Evolutionary conservation across 2,113 vertebrate genomes (phyloP).

Genomic region (Myiagra hebetior): DNA sequence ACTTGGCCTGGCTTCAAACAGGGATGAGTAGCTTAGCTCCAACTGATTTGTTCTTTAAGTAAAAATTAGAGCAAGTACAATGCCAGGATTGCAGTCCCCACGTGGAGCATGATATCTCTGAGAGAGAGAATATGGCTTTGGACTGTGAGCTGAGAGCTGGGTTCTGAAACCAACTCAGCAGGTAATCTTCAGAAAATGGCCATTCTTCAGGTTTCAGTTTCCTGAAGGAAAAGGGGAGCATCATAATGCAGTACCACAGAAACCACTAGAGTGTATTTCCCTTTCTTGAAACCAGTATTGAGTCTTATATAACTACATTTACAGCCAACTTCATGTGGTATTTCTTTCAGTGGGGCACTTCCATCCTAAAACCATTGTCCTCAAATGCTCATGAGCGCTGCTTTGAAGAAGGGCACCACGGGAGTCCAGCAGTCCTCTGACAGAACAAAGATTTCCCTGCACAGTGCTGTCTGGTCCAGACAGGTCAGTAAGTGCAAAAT

Average conservation of each 20-base stretch:
- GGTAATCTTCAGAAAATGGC: neutral
- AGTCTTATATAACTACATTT: neutral
- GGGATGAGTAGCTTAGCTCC: neutral
- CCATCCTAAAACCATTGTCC: neutral
- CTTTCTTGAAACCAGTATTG: neutral
- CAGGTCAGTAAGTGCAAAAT: neutral
- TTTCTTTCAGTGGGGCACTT: neutral
- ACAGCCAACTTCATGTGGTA: neutral
- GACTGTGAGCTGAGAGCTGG: neutral
- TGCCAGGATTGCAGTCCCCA: neutral
- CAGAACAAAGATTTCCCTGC: neutral
- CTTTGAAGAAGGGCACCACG: neutral
- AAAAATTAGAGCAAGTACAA: conserved; percentile 6
- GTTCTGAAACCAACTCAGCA: neutral
- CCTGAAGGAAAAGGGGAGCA: neutral
- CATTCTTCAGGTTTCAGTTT: neutral
- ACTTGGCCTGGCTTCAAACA: conserved; percentile 23
- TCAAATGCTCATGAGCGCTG: neutral
- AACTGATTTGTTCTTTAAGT: neutral
- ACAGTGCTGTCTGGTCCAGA: neutral
- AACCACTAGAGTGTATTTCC: neutral
- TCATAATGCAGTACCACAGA: neutral
- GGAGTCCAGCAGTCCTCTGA: neutral
- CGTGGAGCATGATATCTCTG: neutral
- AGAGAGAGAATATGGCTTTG: neutral